Evolutionary conservation across 2,888 invertebrate genomes (phyloP).

Genomic region (Coleophora deauratella): DNA sequence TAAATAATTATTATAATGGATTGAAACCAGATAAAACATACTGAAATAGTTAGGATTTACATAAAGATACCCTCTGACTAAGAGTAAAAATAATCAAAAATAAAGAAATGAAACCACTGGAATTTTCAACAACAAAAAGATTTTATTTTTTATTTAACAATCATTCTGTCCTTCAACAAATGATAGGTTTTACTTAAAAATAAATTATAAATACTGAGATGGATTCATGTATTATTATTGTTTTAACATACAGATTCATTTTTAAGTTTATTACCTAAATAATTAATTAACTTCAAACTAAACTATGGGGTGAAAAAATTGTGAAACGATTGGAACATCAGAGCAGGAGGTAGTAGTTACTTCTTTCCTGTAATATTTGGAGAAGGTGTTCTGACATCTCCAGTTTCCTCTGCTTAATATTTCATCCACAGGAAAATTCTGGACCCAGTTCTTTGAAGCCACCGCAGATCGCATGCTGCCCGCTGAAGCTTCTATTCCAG

Average conservation of each 20-base stretch:
- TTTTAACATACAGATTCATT: background rate
- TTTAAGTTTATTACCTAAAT: background rate
- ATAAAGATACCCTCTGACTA: no score
- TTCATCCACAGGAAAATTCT: constrained; percentile 11
- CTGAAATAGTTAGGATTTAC: no score
- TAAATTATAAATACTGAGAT: background rate
- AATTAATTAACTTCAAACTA: background rate
- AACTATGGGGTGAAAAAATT: background rate
- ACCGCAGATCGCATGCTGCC: constrained; percentile 13
- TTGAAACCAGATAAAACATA: no score
- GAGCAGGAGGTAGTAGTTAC: background rate
- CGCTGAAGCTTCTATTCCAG: constrained; percentile 6
- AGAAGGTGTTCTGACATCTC: constrained; percentile 10
- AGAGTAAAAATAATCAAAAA: no score
- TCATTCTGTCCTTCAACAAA: background rate
- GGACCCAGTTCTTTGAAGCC: constrained; percentile 11
- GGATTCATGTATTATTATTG: background rate
- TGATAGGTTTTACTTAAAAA: background rate
- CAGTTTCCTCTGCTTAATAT: constrained; percentile 10
- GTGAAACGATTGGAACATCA: background rate
- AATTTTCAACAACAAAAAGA: background rate
- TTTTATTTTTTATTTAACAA: background rate
- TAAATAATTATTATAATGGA: no score
- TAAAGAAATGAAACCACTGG: no score
- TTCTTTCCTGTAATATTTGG: constrained; percentile 9